Conservation (phyloP, 2,888 invertebrate genomes). For the Leptinotarsa juncta region DNA sequence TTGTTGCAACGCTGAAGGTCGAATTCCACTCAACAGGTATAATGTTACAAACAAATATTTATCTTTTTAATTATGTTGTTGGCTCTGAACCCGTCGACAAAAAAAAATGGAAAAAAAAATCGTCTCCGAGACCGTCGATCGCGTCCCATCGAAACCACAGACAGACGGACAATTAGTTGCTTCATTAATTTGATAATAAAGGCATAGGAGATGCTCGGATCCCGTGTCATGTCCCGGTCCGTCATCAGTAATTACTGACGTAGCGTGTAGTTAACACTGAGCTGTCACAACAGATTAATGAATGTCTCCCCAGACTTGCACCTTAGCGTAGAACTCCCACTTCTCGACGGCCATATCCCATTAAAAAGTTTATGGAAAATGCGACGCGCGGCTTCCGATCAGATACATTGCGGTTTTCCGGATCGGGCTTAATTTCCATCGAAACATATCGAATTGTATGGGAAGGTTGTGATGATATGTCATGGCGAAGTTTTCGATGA, state of each 20-base stretch:
- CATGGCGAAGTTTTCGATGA: background rate
- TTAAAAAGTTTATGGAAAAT: constrained; percentile 32
- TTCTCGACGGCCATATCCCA: constrained; percentile 26
- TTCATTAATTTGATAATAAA: constrained; percentile 44
- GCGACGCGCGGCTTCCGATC: constrained; percentile 5
- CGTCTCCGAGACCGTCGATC: background rate
- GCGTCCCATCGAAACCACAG: background rate
- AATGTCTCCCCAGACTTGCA: constrained; percentile 64
- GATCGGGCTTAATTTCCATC: background rate
- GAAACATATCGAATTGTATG: constrained; percentile 10
- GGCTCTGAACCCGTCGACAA: background rate
- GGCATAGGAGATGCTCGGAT: constrained; percentile 43
- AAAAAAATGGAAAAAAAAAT: background rate
- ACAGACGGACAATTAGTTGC: constrained; percentile 44
- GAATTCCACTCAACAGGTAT: no score
- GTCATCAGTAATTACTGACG: constrained; percentile 67
- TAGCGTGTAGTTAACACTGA: constrained; percentile 67
- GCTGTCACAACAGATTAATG: constrained; percentile 68
- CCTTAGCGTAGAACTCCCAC: constrained; percentile 44
- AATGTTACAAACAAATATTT: background rate
- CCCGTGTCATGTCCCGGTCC: constrained; percentile 56
- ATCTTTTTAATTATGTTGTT: background rate
- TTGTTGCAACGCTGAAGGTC: no score
- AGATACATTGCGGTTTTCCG: constrained; percentile 6
- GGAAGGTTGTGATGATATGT: background rate